phyloP scores from a whole-genome alignment of 2,113 vertebrate genomes.

The Cromileptes altivelis region DNA sequence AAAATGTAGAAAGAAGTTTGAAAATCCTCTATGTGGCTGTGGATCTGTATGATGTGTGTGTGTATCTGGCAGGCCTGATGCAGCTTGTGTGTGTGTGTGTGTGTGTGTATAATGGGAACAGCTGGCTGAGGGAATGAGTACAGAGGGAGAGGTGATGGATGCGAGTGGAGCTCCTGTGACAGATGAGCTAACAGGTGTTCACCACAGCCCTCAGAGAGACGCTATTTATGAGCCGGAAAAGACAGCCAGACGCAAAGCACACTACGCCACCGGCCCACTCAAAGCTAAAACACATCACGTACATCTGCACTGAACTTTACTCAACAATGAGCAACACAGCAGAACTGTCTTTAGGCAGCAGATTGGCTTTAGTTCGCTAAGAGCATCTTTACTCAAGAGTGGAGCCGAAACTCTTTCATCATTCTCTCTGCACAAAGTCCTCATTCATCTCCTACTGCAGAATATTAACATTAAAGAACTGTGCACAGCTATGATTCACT shows the following conservation, averaged over 20 bases:
- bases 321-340: slow-evolving; percentile 12
- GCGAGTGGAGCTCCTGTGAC: slow-evolving; percentile 79
- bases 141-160: slow-evolving; percentile 83
- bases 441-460: neutral
- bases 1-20: slow-evolving; percentile 32
- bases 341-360: neutral
- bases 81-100: slow-evolving; percentile 31
- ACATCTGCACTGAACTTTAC: slow-evolving; percentile 58
- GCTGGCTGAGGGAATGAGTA: slow-evolving; percentile 82
- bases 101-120: slow-evolving; percentile 76
- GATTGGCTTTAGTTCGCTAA: neutral
- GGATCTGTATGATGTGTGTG: slow-evolving; percentile 45
- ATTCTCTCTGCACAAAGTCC: neutral
- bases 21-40: slow-evolving; percentile 22
- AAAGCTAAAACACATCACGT: slow-evolving; percentile 51
- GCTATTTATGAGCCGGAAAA: slow-evolving; percentile 82
- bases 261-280: slow-evolving; percentile 42
- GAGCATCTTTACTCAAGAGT: neutral
- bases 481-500: neutral
- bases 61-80: slow-evolving; percentile 54
- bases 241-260: slow-evolving; percentile 78
- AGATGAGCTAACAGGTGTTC: slow-evolving; percentile 84
- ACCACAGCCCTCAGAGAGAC: slow-evolving; percentile 77
- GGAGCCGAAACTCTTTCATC: slow-evolving; percentile 2
- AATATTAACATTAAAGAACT: slow-evolving; percentile 1